A percentile compares a stretch with the other conserved stretches of the same genome.
phyloP scores from a whole-genome alignment of 2,797 vertebrate species.

The Sebastes diaconus region DNA sequence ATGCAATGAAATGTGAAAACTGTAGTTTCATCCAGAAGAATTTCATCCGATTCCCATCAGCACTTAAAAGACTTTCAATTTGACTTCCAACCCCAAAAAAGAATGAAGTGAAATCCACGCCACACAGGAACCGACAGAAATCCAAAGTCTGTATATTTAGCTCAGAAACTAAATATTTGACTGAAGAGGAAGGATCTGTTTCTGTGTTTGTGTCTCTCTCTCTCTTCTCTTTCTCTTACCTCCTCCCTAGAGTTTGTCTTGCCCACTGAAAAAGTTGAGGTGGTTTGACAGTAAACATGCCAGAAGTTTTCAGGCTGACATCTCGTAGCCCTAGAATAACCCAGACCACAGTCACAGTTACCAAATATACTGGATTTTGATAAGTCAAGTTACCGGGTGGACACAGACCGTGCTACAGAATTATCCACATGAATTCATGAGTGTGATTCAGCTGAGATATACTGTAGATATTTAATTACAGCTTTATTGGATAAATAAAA shows the following conservation, averaged over 20 bases:
- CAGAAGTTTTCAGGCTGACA: neutral
- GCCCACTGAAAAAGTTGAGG: neutral
- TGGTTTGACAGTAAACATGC: neutral
- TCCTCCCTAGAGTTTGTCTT: neutral
- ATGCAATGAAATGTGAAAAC: neutral
- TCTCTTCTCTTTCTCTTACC: neutral
- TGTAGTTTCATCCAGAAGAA: neutral
- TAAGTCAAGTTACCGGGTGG: neutral
- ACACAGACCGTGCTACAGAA: neutral
- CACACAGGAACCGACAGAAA: neutral
- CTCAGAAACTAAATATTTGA: conserved; percentile 17
- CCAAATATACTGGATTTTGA: neutral
- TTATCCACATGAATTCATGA: neutral
- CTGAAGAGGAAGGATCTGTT: neutral
- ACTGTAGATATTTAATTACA: neutral
- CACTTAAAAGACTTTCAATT: neutral
- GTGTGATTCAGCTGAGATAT: neutral
- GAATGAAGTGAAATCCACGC: neutral
- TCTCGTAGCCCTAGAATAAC: neutral
- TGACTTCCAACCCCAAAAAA: neutral
- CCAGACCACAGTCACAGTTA: neutral
- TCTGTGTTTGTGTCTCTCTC: neutral
- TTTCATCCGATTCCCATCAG: neutral
- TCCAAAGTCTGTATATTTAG: conserved; percentile 16
- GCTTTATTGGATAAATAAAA: neutral